A percentile compares a stretch with the other conserved stretches of the same genome.
phyloP scores from a whole-genome alignment of 2,113 vertebrate species.

The Phyllopteryx taeniolatus region DNA sequence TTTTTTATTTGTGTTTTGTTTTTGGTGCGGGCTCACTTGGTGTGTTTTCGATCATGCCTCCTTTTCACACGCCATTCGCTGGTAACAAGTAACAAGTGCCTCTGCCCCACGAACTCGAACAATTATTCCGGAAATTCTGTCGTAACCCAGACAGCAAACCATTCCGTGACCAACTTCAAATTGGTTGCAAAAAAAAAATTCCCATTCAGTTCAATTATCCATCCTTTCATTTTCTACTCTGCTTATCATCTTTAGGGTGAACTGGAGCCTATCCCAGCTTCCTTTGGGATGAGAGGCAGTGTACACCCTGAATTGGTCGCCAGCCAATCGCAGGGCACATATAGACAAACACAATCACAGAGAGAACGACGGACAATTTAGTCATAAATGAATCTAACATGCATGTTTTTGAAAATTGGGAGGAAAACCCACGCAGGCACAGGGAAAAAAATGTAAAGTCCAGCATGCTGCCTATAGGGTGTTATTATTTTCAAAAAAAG shows the following conservation, averaged over 20 bases:
- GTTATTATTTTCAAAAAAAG: too few species aligned
- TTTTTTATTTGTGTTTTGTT: not conserved
- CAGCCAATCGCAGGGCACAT: not conserved
- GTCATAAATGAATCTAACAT: too few species aligned
- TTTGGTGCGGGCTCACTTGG: constrained; percentile 21
- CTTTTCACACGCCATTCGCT: constrained; percentile 9
- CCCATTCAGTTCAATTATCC: not conserved
- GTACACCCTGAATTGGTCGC: too few species aligned
- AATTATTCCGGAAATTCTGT: not conserved
- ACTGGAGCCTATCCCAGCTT: too few species aligned
- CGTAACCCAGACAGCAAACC: not conserved
- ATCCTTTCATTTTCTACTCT: too few species aligned
- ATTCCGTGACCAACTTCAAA: not conserved
- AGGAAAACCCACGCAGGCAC: too few species aligned
- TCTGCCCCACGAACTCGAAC: constrained; percentile 31
- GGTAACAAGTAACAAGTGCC: constrained; percentile 29
- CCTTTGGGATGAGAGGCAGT: not conserved
- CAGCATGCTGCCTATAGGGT: too few species aligned
- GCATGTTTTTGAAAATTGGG: too few species aligned
- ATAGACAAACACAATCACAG: not conserved
- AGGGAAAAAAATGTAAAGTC: too few species aligned
- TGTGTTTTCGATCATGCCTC: constrained; percentile 30
- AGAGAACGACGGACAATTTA: too few species aligned
- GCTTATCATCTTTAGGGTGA: too few species aligned
- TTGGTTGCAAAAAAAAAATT: not conserved